Evolutionary conservation across 2,888 invertebrate species (phyloP), one percentile per base, ranked within the genome.

Genomic region (Erebia ligea): DNA sequence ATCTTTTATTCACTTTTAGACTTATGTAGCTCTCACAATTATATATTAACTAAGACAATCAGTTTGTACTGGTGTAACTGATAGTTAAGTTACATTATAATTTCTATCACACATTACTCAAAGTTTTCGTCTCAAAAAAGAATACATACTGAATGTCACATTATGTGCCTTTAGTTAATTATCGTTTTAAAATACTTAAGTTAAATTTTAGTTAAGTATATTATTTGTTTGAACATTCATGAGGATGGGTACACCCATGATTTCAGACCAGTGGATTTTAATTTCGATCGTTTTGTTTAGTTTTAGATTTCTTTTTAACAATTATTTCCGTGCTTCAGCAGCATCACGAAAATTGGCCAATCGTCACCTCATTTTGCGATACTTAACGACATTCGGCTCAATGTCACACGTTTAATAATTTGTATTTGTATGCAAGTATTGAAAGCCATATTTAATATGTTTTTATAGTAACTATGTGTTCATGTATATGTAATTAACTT

Each of bases 251-350:
- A 85, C 86, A 85, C 87, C 87, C 86, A 82, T 82, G 34, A 1
- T 34, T 34, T 6, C 34, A 34, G 78, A 81, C 82, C 84, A 87
- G 87, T 83, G 73, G 73, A 75, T 76, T 68, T 80, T 79, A 74
- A 80, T 88, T 89, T 89, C 79, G 84, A 89, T 80, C 81, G 80
- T 80, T 89, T 89, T 90, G 88, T 89, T 88, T 88, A 86, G 85
- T 88, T 87, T 88, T 87, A 83, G 86, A 87, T 78, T 79, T 83
- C 83, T 87, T 88, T 88, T 88, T 86, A 81, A 82, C 81, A 78
- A 79, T 78, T 81, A 80, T 83, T 84, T 83, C 81, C 77, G 84
- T 87, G 86, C 86, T 88, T 88, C 86, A 87, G 81, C 84, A 82
- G 78, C 85, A 86, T 85, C 81, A 75, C 61, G 13, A 19, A 13